These are phyloP conservation scores for Esox niger DNA, from an alignment of 2,113 vertebrate genomes.

Conservation along the genomic window DNA sequence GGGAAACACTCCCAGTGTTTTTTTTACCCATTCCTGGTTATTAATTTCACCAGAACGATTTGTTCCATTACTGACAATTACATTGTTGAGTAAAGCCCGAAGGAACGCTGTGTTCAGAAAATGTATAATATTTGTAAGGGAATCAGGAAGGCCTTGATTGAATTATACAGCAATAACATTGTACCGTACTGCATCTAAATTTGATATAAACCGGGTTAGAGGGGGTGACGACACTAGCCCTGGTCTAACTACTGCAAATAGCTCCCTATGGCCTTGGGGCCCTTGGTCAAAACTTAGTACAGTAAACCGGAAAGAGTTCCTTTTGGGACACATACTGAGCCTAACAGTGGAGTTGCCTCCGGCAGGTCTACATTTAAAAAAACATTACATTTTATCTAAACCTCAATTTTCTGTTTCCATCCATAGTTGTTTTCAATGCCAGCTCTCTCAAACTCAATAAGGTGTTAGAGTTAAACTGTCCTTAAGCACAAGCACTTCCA, in stretches of 20 bases:
- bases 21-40: too few relatives aligned
- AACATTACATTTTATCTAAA: neutral
- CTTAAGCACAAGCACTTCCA: too few relatives aligned
- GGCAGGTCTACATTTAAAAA: constrained; percentile 7
- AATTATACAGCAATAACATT: constrained; percentile 2
- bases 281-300: too few relatives aligned
- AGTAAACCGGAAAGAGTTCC: too few relatives aligned
- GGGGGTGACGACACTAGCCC: neutral
- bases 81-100: neutral
- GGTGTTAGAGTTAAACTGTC: too few relatives aligned
- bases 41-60: neutral
- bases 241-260: neutral
- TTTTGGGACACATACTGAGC: too few relatives aligned
- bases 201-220: neutral
- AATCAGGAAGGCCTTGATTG: neutral
- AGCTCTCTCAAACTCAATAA: too few relatives aligned
- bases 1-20: too few relatives aligned
- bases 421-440: too few relatives aligned
- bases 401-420: too few relatives aligned
- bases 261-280: too few relatives aligned
- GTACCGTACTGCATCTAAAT: neutral
- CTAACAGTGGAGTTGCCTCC: neutral
- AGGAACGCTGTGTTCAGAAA: neutral
- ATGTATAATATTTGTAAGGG: neutral
- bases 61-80: neutral